phyloP scores from a whole-genome alignment of 2,888 invertebrate genomes.

The Drosophila macrospina region DNA sequence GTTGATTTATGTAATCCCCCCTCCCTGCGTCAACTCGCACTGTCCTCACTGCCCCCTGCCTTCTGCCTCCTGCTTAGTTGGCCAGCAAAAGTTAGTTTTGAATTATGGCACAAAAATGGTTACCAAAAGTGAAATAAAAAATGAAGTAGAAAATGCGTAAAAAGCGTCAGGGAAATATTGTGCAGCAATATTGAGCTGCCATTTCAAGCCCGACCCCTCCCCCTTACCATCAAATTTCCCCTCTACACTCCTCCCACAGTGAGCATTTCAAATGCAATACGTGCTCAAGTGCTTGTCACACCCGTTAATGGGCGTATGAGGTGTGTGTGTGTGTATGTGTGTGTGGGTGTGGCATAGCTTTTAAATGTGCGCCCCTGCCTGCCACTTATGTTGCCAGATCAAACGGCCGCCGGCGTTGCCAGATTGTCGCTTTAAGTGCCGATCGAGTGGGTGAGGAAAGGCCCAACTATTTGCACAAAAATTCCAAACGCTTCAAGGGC shows the following conservation, averaged over 20 bases:
- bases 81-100: slow-evolving; percentile 55
- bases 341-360: slow-evolving; percentile 3
- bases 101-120: slow-evolving; percentile 54
- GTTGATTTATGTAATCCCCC: slow-evolving; percentile 70
- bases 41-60: background rate
- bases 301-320: slow-evolving; percentile 22
- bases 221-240: background rate
- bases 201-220: background rate
- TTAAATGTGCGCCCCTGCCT: slow-evolving; percentile 30
- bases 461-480: slow-evolving; percentile 29
- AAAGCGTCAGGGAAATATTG: slow-evolving; percentile 36
- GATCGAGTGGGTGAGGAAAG: slow-evolving; percentile 29
- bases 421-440: slow-evolving; percentile 46
- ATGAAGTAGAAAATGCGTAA: slow-evolving; percentile 29
- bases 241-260: too few species aligned
- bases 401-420: slow-evolving; percentile 51
- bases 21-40: background rate
- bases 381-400: slow-evolving; percentile 35
- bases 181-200: slow-evolving; percentile 39
- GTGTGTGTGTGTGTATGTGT: slow-evolving; percentile 18
- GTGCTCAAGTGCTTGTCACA: slow-evolving; percentile 55
- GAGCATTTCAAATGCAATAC: slow-evolving; percentile 25
- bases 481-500: slow-evolving; percentile 29
- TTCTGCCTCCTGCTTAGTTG: slow-evolving; percentile 11
- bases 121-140: slow-evolving; percentile 24